Evolutionary conservation across 2,797 vertebrate genomes (phyloP), one percentile per base, ranked within the genome.

Genomic region (Echiichthys vipera): DNA sequence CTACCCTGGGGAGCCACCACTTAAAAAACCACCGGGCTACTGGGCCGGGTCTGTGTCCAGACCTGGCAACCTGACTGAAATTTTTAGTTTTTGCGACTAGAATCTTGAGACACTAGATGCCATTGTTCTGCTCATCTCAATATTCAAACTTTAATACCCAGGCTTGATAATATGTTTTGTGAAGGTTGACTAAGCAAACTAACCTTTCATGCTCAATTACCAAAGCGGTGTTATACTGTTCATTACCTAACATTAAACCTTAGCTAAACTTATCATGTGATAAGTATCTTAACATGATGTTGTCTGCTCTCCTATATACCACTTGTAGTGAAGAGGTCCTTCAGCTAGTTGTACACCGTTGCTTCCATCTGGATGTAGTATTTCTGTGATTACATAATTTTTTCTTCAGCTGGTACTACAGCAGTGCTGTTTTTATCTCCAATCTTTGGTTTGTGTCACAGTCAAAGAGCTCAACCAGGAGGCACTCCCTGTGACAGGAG

Each of bases 401-500:
- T n/a, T 20, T 43, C 5, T 8, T 25, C 2, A 50, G 25, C 15
- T 0, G 27, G 18, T 7, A 20, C 7, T 12, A 18, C 55, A 61
- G 43, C 39, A 30, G 13, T 14, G 11, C n/a, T n/a, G n/a, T n/a
- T n/a, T n/a, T n/a, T 36, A 34, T 58, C 72, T 56, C 5, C 14
- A 32, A 50, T 71, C 64, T 71, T 2, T 14, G 13, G 45, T 65
- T 74, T 42, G 24, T 53, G 34, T 63, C 3, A 29, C 30, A 73
- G 77, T 78, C 63, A 5, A 57, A 68, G 40, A 65, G 49, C 45
- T 71, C 3, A 29, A 77, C 30, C 67, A 14, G 54, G 7, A 59
- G 70, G 59, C 54, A 13, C 24, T 47, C 69, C 36, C 65, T 78
- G 68, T 67, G 69, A 76, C 72, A 69, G 59, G 40, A 78, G 62